Evolutionary conservation across 2,797 vertebrate species (phyloP).

Genomic region (Oceanodroma leucorhoa): DNA sequence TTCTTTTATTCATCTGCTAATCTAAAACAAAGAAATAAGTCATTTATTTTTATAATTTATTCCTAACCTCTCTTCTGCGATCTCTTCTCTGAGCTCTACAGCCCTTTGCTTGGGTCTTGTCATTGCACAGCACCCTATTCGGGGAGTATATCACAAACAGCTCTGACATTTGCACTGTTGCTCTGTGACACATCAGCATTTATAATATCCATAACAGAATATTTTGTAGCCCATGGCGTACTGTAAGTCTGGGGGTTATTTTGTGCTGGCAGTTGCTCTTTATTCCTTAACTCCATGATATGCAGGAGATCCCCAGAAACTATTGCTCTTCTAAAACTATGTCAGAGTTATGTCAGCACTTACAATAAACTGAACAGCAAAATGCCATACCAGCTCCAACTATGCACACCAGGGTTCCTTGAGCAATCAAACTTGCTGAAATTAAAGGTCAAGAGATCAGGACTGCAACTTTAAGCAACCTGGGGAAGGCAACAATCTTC

Average conservation of each 20-base stretch:
- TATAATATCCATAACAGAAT: slow-evolving; percentile 16
- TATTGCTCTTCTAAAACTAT: slow-evolving; percentile 25
- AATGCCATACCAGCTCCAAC: slow-evolving; percentile 54
- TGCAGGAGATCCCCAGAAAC: slow-evolving; percentile 11
- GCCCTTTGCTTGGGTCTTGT: background rate
- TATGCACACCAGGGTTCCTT: slow-evolving; percentile 64
- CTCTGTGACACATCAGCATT: slow-evolving; percentile 3
- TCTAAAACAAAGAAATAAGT: background rate
- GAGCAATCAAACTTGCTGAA: slow-evolving; percentile 73
- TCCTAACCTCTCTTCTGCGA: background rate
- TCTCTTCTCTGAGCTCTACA: background rate
- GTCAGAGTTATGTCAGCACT: slow-evolving; percentile 27
- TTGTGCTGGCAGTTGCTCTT: background rate
- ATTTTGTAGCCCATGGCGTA: background rate
- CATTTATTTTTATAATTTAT: background rate
- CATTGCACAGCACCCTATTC: background rate
- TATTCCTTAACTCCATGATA: slow-evolving; percentile 33
- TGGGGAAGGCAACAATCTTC: slow-evolving; percentile 68
- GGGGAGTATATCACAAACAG: background rate
- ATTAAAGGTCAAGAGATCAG: slow-evolving; percentile 76
- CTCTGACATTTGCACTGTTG: slow-evolving; percentile 23
- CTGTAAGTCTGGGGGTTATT: background rate
- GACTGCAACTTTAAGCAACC: slow-evolving; percentile 70
- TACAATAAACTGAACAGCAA: slow-evolving; percentile 60
- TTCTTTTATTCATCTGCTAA: background rate